Percentiles rank a stretch among this genome's conserved stretches.
Evolutionary conservation across 2,888 invertebrate genomes (phyloP).

Genomic region (Alentia gelatinosa): DNA sequence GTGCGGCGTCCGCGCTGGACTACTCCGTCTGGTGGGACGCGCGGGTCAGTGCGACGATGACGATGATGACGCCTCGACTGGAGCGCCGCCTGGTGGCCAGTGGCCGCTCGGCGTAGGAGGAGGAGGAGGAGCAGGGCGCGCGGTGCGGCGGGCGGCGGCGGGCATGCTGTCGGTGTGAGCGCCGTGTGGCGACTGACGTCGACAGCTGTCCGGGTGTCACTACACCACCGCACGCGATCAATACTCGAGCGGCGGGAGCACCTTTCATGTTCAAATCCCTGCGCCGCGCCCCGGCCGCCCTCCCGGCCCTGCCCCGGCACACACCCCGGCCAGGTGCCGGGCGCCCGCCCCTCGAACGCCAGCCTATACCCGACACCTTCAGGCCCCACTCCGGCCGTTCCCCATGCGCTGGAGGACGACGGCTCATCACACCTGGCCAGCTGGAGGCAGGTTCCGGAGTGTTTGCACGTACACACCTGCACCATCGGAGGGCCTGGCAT

Average conservation of each 20-base stretch:
- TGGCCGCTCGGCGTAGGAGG: not conserved
- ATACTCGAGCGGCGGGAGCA: not conserved
- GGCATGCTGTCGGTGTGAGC: not conserved
- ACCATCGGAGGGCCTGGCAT: too few relatives aligned
- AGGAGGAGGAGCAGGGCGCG: not conserved
- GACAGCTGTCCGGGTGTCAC: slow-evolving; percentile 43
- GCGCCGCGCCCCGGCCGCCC: not conserved
- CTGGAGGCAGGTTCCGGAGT: too few relatives aligned
- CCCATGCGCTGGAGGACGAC: not conserved
- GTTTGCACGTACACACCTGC: too few relatives aligned
- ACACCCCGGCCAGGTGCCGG: not conserved
- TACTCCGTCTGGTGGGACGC: not conserved
- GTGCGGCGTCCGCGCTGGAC: not conserved
- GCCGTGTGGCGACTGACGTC: slow-evolving; percentile 19
- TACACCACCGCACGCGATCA: not conserved
- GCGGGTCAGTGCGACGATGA: not conserved
- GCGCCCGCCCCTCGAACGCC: not conserved
- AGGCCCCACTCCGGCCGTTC: not conserved
- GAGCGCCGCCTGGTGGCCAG: not conserved
- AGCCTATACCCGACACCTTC: not conserved
- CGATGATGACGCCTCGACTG: not conserved
- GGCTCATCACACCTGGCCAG: not conserved
- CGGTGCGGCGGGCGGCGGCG: not conserved
- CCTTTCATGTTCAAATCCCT: not conserved
- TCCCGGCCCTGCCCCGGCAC: not conserved